Evolutionary conservation across 2,113 vertebrate species (phyloP), one percentile per base, ranked within the genome.

Genomic region (Nannospalax galili): DNA sequence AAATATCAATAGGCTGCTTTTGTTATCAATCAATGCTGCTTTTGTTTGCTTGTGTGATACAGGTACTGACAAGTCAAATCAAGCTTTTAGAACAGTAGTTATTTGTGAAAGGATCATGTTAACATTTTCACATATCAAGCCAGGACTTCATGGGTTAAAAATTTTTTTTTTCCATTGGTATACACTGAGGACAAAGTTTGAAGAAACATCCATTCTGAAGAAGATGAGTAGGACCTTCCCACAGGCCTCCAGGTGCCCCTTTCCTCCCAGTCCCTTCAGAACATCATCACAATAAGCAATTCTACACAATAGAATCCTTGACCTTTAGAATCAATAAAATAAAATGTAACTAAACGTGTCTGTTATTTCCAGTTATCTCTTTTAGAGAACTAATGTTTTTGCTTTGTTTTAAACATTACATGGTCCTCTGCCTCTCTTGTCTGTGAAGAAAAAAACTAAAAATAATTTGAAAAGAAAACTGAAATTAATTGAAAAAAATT

Each of bases 181-280:
- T n/a, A 19, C 37, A 22, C 4, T 77, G 40, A 92, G 42, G 45
- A 88, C 7, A 42, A 85, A 40, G 15, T 78, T 28, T 82, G 56
- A 30, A 11, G 56, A 56, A 62, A 26, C 12, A 35, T 88, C 35
- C 17, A 7, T 17, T 48, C 30, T 35, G 48, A 82, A 28, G 32
- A 88, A 65, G 19, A 26, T 10, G 15, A 11, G 16, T 15, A n/a
- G 19, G 8, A 15, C 19, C 24, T 35, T 91, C 24, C 70, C 30
- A 60, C 0, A 28, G 65, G 37, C 35, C 20, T 78, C 60, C 26
- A 35, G 28, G 37, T 79, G 28, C 67, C 32, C 1, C 1, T 5
- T 4, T 15, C 32, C 92, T 87, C 89, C n/a, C 80, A 92, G 45
- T 37, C 78, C 12, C 45, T 95, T 87, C 60, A 67, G 67, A 90